phyloP scores from a whole-genome alignment of 64 coral and sea anemone genomes.

The Dendronephthya gigantea region DNA sequence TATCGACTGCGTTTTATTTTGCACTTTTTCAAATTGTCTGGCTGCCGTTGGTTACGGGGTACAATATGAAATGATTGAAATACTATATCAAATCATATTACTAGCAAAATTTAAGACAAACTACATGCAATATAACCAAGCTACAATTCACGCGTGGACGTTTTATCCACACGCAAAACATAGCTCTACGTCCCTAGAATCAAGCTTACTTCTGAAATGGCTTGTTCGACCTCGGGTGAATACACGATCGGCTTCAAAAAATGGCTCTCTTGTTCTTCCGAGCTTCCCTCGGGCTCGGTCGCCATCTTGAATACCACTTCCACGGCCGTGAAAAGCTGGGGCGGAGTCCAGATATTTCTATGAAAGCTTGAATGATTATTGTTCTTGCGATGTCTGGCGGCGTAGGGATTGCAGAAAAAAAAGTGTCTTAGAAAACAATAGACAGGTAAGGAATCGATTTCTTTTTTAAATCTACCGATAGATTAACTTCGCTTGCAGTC shows the following conservation, averaged over 20 bases:
- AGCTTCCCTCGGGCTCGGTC: constrained; percentile 20
- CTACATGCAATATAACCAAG: neutral
- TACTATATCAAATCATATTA: no score
- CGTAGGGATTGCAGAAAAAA: neutral
- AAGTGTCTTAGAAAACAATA: neutral
- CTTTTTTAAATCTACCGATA: neutral
- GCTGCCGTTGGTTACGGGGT: no score
- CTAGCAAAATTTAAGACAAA: no score
- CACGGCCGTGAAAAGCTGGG: neutral
- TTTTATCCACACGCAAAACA: neutral
- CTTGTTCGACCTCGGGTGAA: constrained; percentile 83
- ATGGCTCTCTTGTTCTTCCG: constrained; percentile 48
- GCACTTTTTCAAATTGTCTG: no score
- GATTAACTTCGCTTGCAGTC: neutral
- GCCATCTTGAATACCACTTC: constrained; percentile 62
- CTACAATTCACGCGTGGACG: neutral
- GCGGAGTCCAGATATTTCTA: neutral
- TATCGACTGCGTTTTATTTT: no score
- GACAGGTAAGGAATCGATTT: neutral
- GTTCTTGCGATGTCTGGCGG: neutral
- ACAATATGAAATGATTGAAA: no score
- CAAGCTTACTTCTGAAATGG: constrained; percentile 69
- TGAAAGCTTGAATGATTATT: neutral
- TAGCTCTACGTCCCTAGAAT: neutral
- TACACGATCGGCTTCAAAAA: constrained; percentile 81